Evolutionary conservation across 2,888 invertebrate genomes (phyloP).

Genomic region (Microctonus brassicae): DNA sequence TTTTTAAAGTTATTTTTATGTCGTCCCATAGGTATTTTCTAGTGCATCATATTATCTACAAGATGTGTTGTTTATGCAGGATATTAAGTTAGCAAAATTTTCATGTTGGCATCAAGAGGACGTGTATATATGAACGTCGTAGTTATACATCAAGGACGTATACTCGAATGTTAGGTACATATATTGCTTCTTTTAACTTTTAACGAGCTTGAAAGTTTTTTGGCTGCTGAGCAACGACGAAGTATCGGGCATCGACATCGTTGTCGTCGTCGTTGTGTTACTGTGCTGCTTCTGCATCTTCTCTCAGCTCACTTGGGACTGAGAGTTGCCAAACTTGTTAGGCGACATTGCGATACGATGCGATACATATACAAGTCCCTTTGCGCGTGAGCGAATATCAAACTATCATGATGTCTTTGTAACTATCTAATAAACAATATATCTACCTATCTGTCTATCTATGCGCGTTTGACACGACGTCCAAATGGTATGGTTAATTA

Average conservation of each 20-base stretch:
- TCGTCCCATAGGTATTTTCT: not conserved
- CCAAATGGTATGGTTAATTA: too few relatives aligned
- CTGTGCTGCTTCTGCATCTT: constrained; percentile 14
- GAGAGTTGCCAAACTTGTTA: constrained; percentile 38
- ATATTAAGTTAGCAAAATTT: constrained; percentile 3
- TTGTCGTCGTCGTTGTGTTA: not conserved
- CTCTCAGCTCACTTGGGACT: constrained; percentile 22
- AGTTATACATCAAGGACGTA: not conserved
- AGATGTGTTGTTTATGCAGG: not conserved
- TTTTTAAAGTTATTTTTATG: too few relatives aligned
- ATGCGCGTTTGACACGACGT: too few relatives aligned
- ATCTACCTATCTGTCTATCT: too few relatives aligned
- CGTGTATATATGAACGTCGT: not conserved
- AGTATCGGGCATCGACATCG: constrained; percentile 7
- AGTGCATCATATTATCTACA: not conserved
- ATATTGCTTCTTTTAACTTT: constrained; percentile 49
- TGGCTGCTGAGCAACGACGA: constrained; percentile 19
- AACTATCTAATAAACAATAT: too few relatives aligned
- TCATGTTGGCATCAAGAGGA: not conserved
- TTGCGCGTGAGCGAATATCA: constrained; percentile 24
- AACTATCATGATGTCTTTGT: not conserved
- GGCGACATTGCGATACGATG: constrained; percentile 25
- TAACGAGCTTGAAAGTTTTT: constrained; percentile 55
- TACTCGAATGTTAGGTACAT: not conserved
- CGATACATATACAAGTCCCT: not conserved